Evolutionary conservation across 2,113 vertebrate species (phyloP), one percentile per base, ranked within the genome.

Genomic region (Irena cyanogastra): DNA sequence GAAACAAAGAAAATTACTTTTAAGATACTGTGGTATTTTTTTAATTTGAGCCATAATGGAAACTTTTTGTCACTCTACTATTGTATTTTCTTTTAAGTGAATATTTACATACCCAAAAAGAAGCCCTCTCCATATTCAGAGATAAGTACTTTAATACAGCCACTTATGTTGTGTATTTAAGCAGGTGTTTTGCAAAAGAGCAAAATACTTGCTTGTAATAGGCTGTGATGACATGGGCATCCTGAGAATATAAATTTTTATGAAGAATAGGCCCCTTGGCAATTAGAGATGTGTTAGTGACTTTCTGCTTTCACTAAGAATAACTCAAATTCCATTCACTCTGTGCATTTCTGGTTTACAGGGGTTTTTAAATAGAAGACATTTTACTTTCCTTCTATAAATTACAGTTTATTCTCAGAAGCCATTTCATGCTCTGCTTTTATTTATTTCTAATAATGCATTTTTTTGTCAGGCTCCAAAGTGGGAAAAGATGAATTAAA

Each of bases 61-160:
- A 96, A 95, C 52, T 75, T 93, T 97, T 94, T 96, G 77, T 92
- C 91, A 93, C 74, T 93, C 93, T 94, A 41, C 89, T 96, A 74
- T 93, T 96, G 89, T 88, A 87, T 94, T 97, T 92, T 97, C 93
- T 97, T 98, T 97, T 97, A 98, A 96, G 95, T 95, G 71, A 96
- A 91, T 98, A 95, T 95, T 95, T 98, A 89, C 84, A 95, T 92
- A 92, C 82, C 91, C 80, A 84, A 92, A 97, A 97, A 96, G 90
- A 94, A 97, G 45, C 70, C 87, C 92, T 95, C 93, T 97, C 70
- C 94, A 97, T 95, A 93, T 96, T 97, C 94, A 72, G 84, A 97
- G 95, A 97, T 95, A 95, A 96, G 96, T 94, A 97, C 94, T 96
- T 97, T 95, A 97, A 97, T 96, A 96, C 57, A 97, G 64, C 91